A percentile compares a stretch with the other conserved stretches of the same genome.
Evolutionary conservation across 2,888 invertebrate species (phyloP).

Genomic region (Hyppa rectilinea): DNA sequence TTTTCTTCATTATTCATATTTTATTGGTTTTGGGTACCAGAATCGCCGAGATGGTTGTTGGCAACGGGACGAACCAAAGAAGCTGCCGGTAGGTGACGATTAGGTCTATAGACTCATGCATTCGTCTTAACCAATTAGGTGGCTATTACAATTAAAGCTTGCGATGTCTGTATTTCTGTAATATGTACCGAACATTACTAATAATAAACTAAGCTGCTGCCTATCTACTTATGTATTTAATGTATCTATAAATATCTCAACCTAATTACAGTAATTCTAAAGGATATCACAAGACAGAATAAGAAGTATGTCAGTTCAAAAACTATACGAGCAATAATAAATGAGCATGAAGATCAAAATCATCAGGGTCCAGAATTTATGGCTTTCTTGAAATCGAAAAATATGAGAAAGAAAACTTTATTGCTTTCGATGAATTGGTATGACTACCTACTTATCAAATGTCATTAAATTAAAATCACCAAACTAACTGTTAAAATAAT

Average conservation of each 20-base stretch:
- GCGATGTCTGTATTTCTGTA: background rate
- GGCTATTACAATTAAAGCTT: too few species aligned
- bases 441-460: background rate
- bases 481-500: background rate
- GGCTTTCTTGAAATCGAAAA: conserved; percentile 86
- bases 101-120: background rate
- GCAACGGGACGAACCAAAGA: conserved; percentile 88
- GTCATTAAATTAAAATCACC: background rate
- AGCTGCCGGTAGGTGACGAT: conserved; percentile 81
- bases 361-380: conserved; percentile 77
- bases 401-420: conserved; percentile 87
- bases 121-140: background rate
- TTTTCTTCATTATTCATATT: conserved; percentile 87
- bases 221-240: background rate
- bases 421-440: conserved; percentile 91
- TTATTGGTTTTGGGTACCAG: conserved; percentile 89
- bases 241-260: background rate
- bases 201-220: background rate
- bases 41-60: conserved; percentile 92
- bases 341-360: conserved; percentile 59
- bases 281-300: conserved; percentile 77
- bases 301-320: conserved; percentile 68
- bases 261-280: conserved; percentile 73
- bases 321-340: conserved; percentile 69
- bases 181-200: background rate